phyloP scores from a whole-genome alignment of 2,888 invertebrate genomes.

The Aplocera efformata region DNA sequence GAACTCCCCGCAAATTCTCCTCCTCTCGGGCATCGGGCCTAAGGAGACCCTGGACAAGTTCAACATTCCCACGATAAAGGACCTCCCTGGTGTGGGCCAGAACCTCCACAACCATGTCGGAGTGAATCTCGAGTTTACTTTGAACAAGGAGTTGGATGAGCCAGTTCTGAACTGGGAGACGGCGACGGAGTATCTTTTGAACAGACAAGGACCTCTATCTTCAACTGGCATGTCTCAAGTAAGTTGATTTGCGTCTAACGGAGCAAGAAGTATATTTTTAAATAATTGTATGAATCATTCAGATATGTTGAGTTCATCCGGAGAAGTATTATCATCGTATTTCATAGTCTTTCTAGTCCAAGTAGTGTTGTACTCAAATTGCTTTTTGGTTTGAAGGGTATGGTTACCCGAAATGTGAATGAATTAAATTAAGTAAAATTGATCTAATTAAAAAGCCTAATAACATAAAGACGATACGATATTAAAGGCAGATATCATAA shows the following conservation, averaged over 20 bases:
- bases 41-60: conserved; percentile 79
- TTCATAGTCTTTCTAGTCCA: too few relatives aligned
- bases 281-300: too few relatives aligned
- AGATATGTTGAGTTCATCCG: too few relatives aligned
- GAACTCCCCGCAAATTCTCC: conserved; percentile 84
- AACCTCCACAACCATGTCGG: conserved; percentile 86
- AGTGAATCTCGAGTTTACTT: conserved; percentile 77
- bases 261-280: too few relatives aligned
- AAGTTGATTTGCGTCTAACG: not conserved
- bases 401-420: too few relatives aligned
- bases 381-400: too few relatives aligned
- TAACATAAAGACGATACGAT: too few relatives aligned
- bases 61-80: conserved; percentile 80
- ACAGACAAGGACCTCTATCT: conserved; percentile 82
- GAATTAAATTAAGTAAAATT: too few relatives aligned
- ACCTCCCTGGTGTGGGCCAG: conserved; percentile 84
- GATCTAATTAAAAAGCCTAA: too few relatives aligned
- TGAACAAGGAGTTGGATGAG: conserved; percentile 71
- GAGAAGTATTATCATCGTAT: too few relatives aligned
- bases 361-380: too few relatives aligned
- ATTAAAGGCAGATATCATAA: too few relatives aligned
- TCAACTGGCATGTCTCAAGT: conserved; percentile 85
- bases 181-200: conserved; percentile 81
- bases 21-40: conserved; percentile 85
- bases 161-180: conserved; percentile 82